phyloP scores from a whole-genome alignment of 2,888 invertebrate genomes.

The Arge pagana region DNA sequence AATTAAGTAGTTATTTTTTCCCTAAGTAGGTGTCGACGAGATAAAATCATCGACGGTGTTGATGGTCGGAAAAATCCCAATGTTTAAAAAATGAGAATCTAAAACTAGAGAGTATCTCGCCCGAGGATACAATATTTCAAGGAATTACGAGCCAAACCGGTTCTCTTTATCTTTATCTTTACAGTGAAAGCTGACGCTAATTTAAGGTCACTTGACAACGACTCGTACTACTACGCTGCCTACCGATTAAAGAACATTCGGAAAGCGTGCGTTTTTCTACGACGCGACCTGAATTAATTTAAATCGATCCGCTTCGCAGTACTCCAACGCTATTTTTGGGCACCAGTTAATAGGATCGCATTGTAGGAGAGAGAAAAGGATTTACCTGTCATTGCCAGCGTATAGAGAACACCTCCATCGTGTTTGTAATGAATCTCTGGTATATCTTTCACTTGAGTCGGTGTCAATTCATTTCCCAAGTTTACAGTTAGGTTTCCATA shows the following conservation, averaged over 20 bases:
- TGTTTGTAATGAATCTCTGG: slow-evolving; percentile 54
- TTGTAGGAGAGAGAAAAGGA: too few species aligned
- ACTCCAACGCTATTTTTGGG: too few species aligned
- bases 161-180: neutral
- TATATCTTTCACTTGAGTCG: slow-evolving; percentile 46
- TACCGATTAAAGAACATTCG: too few species aligned
- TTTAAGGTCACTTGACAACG: slow-evolving; percentile 1
- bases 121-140: neutral
- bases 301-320: too few species aligned
- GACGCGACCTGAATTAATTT: too few species aligned
- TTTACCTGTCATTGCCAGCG: slow-evolving; percentile 51
- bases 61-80: too few species aligned
- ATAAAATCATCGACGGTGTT: too few species aligned
- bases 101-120: slow-evolving; percentile 1
- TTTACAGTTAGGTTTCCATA: slow-evolving; percentile 47
- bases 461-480: slow-evolving; percentile 50
- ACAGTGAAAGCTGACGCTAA: neutral
- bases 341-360: too few species aligned
- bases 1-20: too few species aligned
- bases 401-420: slow-evolving; percentile 55
- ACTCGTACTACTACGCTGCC: too few species aligned
- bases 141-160: neutral
- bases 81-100: neutral
- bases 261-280: too few species aligned
- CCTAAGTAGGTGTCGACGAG: too few species aligned